Evolutionary conservation across 2,797 vertebrate species (phyloP), one percentile per base, ranked within the genome.

Genomic region (Pseudopleuronectes americanus): DNA sequence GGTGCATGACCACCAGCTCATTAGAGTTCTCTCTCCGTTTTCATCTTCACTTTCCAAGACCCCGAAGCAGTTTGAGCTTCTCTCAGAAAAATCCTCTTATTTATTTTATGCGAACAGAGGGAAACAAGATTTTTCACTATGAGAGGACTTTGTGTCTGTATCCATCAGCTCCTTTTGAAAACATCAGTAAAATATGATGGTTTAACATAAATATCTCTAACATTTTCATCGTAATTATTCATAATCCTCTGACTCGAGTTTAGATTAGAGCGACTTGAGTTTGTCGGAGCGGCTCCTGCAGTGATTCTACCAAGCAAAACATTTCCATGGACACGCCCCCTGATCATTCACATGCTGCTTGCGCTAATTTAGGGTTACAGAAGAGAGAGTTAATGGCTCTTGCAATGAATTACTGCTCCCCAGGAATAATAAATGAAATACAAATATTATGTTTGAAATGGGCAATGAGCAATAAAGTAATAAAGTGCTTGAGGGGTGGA

Each of bases 371-470:
- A 48, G 23, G 22, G 24, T 69, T 64, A 64, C 55, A 53, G 36
- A 68, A 76, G 33, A 71, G 48, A 72, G 76, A 76, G 77, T 68
- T 0, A 67, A 77, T 69, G 61, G 65, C 23, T 78, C 21, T 67
- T 65, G 36, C 23, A 19, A n/a, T 65, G 21, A 57, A 71, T 57
- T 65, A 78, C 52, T 57, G 59, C 69, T 75, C 49, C 62, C 4
- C 22, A 54, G 65, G 38, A 74, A 63, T 80, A 71, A 74, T 74
- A 76, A 74, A 77, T 76, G 28, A 68, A 71, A 56, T 76, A 47
- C 62, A 87, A 83, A 83, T 81, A 77, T 81, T 86, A 33, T 85
- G 60, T 64, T 89, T 80, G 57, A 84, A 80, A 80, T 73, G 54
- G 70, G 61, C 38, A 60, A 38, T 74, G 73, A 57, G 54, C 64